phyloP scores from a whole-genome alignment of 2,113 vertebrate genomes.

The Coryphaenoides rupestris region DNA sequence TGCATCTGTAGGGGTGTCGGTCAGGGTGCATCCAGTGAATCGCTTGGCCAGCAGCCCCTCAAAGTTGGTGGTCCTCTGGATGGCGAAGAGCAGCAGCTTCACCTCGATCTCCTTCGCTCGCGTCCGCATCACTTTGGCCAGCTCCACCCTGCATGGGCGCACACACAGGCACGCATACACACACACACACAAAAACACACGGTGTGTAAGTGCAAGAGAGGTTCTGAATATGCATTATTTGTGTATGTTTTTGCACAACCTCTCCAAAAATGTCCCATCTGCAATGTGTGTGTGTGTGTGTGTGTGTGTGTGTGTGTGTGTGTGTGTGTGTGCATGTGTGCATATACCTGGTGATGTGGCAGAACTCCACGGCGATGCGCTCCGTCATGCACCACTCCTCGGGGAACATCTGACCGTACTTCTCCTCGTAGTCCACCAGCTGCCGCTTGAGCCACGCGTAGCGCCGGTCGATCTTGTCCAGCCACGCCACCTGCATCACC shows the following conservation, averaged over 20 bases:
- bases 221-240: background rate
- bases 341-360: conserved; percentile 95
- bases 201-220: no score
- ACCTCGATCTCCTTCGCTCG: conserved; percentile 97
- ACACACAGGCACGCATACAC: conserved; percentile 15
- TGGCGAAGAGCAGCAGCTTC: conserved; percentile 95
- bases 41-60: conserved; percentile 94
- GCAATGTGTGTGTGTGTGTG: no score
- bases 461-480: conserved; percentile 93
- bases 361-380: conserved; percentile 95
- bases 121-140: conserved; percentile 93
- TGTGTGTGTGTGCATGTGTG: no score
- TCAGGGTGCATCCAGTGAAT: conserved; percentile 90
- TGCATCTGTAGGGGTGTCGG: conserved; percentile 82
- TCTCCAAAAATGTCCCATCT: conserved; percentile 1
- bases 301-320: no score
- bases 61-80: conserved; percentile 98
- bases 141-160: conserved; percentile 77
- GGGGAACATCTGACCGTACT: conserved; percentile 95
- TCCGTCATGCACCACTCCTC: conserved; percentile 95
- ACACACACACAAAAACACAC: no score
- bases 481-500: conserved; percentile 88
- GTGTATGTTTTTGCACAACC: background rate
- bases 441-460: conserved; percentile 98
- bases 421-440: conserved; percentile 96